Conservation (phyloP, 2,113 vertebrate species). For the Saguinus midas region DNA sequence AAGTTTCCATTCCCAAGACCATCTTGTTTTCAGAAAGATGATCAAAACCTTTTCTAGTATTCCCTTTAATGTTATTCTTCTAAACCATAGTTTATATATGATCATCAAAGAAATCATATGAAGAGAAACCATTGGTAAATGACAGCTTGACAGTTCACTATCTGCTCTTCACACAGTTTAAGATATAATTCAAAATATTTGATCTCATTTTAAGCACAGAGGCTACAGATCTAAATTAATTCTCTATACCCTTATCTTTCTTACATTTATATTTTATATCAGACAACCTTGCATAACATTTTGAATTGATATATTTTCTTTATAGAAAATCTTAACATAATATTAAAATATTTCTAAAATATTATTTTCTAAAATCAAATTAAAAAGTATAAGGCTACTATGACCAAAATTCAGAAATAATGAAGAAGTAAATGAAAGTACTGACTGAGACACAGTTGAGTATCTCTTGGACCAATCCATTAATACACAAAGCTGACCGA, state of each 20-base stretch:
- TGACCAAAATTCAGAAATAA: constrained; percentile 24
- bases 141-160: background rate
- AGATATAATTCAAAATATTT: background rate
- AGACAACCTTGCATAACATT: background rate
- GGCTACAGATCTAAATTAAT: background rate
- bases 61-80: background rate
- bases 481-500: background rate
- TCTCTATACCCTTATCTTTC: background rate
- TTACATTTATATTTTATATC: background rate
- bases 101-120: background rate
- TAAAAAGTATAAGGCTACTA: background rate
- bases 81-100: background rate
- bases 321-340: no score
- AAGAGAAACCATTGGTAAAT: background rate
- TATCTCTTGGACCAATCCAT: background rate
- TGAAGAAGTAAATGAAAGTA: background rate
- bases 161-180: background rate
- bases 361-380: constrained; percentile 1
- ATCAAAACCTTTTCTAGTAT: background rate
- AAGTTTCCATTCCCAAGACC: background rate
- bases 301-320: background rate
- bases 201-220: background rate
- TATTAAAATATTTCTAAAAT: no score
- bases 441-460: background rate
- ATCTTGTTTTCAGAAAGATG: background rate